Evolutionary conservation across 1,140 invertebrate genomes (phyloP), one percentile per base, ranked within the genome.

Genomic region (Ceratoteleas bidentatus): DNA sequence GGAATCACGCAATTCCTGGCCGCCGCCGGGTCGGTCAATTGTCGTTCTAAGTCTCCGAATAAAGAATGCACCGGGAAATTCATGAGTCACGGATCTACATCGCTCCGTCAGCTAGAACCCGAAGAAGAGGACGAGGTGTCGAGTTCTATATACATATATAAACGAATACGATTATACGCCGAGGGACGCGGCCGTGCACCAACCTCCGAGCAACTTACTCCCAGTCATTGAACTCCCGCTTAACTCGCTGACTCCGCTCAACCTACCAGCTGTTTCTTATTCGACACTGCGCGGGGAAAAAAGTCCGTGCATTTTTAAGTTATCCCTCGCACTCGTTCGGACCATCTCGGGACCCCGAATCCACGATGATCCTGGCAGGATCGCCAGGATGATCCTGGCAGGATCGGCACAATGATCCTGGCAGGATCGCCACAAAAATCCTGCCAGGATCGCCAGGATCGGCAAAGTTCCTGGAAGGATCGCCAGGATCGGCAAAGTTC

Each of bases 201-300:
- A 84, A 78, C 77, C 72, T 78, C 76, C 50, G 69, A 70, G 81
- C 75, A 57, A 76, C 64, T 70, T 57, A 70, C 65, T 75, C 68
- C 83, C 87, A 90, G 89, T 90, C 90, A 89, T 90, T 91, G 89
- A 91, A 91, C 90, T 90, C 88, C 53, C 58, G 74, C 74, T 61
- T 74, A 68, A 79, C 79, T 85, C 72, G 56, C 79, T 75, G 75
- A 85, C 85, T 74, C 58, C 86, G 84, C 84, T 87, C 87, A 87
- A 88, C 88, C 85, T 81, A 89, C 88, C 90, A 90, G 90, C 90
- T 91, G 90, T 91, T 91, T 90, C 88, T 88, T 89, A 86, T 76
- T 83, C 83, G 66, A 76, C 76, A 83, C 65, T 75, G 40, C 38
- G 33, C 53, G 10, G 47, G 11, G 45, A 60, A 79, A 79, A 79